Base-by-base conservation (phyloP, 2,797 vertebrate species). In the Neostethus bicornis region DNA sequence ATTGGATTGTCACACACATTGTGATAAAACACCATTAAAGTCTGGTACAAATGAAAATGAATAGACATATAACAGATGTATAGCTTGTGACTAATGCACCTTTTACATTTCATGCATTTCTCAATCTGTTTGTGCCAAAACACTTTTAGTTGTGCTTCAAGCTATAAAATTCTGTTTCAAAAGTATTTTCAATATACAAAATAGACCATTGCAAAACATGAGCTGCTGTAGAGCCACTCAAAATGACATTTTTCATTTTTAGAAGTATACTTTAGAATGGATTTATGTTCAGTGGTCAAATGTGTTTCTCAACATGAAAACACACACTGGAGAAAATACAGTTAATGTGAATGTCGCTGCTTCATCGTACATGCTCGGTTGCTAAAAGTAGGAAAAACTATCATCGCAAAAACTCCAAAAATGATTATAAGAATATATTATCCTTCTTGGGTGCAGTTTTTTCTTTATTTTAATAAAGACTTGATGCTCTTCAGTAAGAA, bases 1-100 rank as follows among this genome's bases (percentile, higher is more conserved):
- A 84, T 85, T 85, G 69, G 77, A 84, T 77, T 79, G 74, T 85
- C 68, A 69, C 60, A 80, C 64, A 64, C 66, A 70, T 77, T 5
- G 50, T 61, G 75, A 81, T 84, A 83, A 85, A 66, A 66, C 35
- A 23, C 73, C 53, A 62, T 80, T 80, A 68, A 73, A 71, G 69
- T 76, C 77, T 77, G 56, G 42, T 51, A 78, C 62, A 64, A 43
- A 78, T 69, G 46, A 74, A 77, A 61, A 34, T 61, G 53, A 66
- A 75, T 61, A 61, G 34, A 48, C 19, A 66, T 69, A 81, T 58
- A 78, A 60, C 51, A 46, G 11, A n/a, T 43, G 28, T 61, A n/a
- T 31, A 39, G 39, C 28, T 51, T 34, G 20, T 32, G 43, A 66
- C 26, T 25, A 35, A 48, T 17, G 19, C 34, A 6, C 46, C 29